phyloP scores from a whole-genome alignment of 2,113 vertebrate genomes.

The Salvator merianae region DNA sequence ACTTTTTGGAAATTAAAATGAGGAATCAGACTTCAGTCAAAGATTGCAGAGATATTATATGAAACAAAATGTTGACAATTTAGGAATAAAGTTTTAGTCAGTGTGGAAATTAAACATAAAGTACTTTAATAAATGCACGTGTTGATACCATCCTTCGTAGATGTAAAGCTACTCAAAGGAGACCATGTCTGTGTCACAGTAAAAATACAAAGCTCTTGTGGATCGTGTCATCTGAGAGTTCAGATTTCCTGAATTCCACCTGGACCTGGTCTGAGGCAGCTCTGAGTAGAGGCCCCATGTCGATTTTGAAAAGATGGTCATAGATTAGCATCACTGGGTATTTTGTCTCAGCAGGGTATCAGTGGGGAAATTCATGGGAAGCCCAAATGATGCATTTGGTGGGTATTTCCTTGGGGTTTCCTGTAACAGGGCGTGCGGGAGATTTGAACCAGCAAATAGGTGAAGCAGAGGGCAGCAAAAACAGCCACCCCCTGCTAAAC shows the following conservation, averaged over 20 bases:
- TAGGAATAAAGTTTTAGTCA: not conserved
- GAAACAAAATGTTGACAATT: not conserved
- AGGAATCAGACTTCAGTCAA: not conserved
- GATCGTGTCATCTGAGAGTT: not conserved
- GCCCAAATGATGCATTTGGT: not conserved
- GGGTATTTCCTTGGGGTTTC: not conserved
- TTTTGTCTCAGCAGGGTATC: not conserved
- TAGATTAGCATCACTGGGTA: not conserved
- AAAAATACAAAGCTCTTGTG: not conserved
- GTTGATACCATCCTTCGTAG: not conserved
- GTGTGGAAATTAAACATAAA: not conserved
- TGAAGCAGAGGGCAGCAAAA: not conserved
- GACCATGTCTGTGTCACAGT: not conserved
- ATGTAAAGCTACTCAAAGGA: not conserved
- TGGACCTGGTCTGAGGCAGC: not conserved
- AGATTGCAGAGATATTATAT: not conserved
- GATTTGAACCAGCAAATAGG: not conserved
- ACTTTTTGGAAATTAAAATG: not conserved
- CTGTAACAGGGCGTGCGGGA: not conserved
- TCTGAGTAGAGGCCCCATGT: not conserved
- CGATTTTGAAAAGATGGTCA: not conserved
- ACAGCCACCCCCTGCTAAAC: not conserved
- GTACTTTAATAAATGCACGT: not conserved
- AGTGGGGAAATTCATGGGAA: not conserved
- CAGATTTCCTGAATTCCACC: not conserved